Conservation (phyloP, 2,797 vertebrate genomes). For the Halcyon badia region DNA sequence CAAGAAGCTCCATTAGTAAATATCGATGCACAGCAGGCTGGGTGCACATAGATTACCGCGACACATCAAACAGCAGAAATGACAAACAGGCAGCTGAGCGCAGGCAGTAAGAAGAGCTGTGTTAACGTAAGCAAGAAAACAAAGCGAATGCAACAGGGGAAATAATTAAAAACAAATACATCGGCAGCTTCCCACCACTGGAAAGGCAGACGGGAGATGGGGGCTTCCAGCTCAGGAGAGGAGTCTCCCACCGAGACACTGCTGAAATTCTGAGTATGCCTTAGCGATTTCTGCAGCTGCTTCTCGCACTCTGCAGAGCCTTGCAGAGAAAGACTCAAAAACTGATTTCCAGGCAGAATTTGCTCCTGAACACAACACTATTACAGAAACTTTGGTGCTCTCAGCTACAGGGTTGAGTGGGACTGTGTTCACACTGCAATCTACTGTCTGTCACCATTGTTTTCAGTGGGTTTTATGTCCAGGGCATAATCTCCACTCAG, state of each 20-base stretch:
- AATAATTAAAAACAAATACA: slow-evolving; percentile 56
- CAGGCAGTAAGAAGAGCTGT: background rate
- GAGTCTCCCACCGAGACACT: background rate
- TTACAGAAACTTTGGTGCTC: background rate
- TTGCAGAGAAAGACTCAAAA: background rate
- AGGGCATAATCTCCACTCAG: background rate
- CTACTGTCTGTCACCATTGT: background rate
- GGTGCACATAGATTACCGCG: slow-evolving; percentile 57
- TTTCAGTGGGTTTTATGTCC: background rate
- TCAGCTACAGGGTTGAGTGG: background rate
- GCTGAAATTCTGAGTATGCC: background rate
- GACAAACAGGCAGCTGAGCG: slow-evolving; percentile 57
- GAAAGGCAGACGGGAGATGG: background rate
- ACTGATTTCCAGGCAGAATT: background rate
- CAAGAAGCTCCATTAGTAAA: slow-evolving; percentile 75
- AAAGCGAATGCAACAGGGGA: slow-evolving; percentile 3
- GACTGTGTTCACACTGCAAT: background rate
- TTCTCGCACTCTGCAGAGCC: background rate
- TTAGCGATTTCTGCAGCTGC: background rate
- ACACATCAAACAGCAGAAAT: slow-evolving; percentile 66
- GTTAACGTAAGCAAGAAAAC: slow-evolving; percentile 60
- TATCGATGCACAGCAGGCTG: slow-evolving; percentile 66
- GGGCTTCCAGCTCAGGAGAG: background rate
- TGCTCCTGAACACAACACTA: background rate
- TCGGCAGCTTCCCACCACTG: background rate